phyloP scores from a whole-genome alignment of 2,888 invertebrate genomes.

The Heliconius ethilla region DNA sequence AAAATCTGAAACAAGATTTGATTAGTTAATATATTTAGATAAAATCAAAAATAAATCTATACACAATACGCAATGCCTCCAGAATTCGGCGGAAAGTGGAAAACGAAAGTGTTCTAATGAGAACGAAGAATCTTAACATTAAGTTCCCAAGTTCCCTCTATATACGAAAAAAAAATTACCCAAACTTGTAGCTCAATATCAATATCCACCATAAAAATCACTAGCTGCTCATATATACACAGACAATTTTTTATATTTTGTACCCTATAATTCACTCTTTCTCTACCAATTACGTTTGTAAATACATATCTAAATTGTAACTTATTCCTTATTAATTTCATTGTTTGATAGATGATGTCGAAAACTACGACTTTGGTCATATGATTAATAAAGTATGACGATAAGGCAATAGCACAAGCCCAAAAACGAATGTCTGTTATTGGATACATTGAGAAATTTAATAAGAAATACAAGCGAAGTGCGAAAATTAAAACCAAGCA shows the following conservation, averaged over 20 bases:
- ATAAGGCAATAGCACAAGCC: neutral
- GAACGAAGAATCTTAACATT: too few species aligned
- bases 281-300: neutral
- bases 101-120: too few species aligned
- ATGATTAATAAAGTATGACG: neutral
- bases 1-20: neutral
- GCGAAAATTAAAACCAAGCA: neutral
- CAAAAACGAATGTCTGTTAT: neutral
- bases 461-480: neutral
- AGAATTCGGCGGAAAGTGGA: too few species aligned
- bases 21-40: neutral
- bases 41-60: neutral
- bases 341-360: slow-evolving; percentile 2
- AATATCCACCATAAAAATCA: neutral
- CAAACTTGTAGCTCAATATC: slow-evolving; percentile 11
- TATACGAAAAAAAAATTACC: neutral
- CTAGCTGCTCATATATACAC: neutral
- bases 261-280: neutral
- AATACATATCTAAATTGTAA: slow-evolving; percentile 3
- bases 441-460: neutral
- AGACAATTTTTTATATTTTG: neutral
- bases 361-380: neutral
- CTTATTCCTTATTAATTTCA: neutral
- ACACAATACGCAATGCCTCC: too few species aligned
- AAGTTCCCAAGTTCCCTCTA: too few species aligned